Evolutionary conservation across 2,113 vertebrate species (phyloP), one percentile per base, ranked within the genome.

Genomic region (Pedetes capensis): DNA sequence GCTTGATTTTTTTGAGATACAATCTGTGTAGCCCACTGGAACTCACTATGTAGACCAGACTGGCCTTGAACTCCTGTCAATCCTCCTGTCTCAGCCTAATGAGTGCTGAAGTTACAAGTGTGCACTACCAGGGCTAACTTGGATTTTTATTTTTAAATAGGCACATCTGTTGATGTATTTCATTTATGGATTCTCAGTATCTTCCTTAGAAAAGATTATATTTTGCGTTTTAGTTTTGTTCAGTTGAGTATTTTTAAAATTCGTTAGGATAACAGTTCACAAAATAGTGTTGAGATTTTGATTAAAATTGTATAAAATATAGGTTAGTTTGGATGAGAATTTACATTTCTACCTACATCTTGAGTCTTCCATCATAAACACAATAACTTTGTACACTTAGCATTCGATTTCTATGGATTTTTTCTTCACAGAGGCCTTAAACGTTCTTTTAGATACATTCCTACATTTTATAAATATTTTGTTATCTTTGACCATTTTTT

Each of bases 311-410:
- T 32, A 53, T 83, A 14, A 66, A 88, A 68, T 79, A 51, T 39
- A 51, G 59, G 34, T 64, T 39, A 83, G 20, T 29, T 85, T 66
- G 27, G 7, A 51, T 92, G 11, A 86, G 61, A 75, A 44, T n/a
- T 86, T 20, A 49, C 32, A 22, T 84, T 83, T 95, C 85, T 81
- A 92, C 94, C 89, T 91, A 88, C 22, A 69, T 78, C 39, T 89
- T 78, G 20, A 85, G 16, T 68, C 57, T 88, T 88, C 23, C 51
- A 23, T 85, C 29, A 47, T 18, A 37, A 89, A 76, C 25, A 17
- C 23, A 23, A 8, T 20, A 34, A 55, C 44, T 89, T 25, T 75
- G 10, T 76, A 2, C 7, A 64, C 66, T 93, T 44, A 69, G 20
- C 34, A n/a, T n/a, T n/a, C n/a, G n/a, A n/a, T n/a, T n/a, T 83